Percentiles rank a stretch among this genome's conserved stretches.
phyloP scores from a whole-genome alignment of 2,888 invertebrate genomes.

The Troides helena region DNA sequence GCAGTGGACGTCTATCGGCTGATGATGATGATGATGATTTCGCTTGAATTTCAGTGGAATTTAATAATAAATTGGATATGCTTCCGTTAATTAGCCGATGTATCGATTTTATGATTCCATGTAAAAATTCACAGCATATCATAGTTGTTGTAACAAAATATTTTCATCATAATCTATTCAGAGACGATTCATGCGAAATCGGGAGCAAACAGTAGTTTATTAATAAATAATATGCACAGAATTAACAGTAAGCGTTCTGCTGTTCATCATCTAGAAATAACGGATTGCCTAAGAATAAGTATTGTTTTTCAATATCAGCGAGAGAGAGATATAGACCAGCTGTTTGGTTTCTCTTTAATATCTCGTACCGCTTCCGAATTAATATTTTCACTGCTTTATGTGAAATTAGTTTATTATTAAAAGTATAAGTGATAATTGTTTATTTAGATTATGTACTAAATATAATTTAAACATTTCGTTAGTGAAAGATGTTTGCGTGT shows the following conservation, averaged over 20 bases:
- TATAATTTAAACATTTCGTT: not conserved
- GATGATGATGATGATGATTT: too few relatives aligned
- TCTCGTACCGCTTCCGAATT: not conserved
- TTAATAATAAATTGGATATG: too few relatives aligned
- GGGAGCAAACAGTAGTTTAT: not conserved
- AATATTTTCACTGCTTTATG: not conserved
- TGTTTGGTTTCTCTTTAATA: constrained; percentile 14
- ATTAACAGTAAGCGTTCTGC: constrained; percentile 17
- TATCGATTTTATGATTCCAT: not conserved
- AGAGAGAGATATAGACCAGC: constrained; percentile 10
- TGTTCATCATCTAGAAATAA: constrained; percentile 23
- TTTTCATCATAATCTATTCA: not conserved
- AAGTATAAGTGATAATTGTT: not conserved
- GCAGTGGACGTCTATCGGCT: too few relatives aligned
- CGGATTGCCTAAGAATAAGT: constrained; percentile 21
- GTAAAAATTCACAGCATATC: not conserved
- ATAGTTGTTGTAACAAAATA: not conserved
- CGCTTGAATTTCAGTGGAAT: too few relatives aligned
- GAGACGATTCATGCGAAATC: not conserved
- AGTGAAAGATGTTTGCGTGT: not conserved
- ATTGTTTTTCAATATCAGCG: constrained; percentile 16
- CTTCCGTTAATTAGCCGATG: too few relatives aligned
- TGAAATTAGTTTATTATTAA: not conserved
- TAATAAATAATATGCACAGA: constrained; percentile 5
- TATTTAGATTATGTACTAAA: not conserved